Conservation (phyloP, 2,797 vertebrate species). For the Apogon hyalosoma region DNA sequence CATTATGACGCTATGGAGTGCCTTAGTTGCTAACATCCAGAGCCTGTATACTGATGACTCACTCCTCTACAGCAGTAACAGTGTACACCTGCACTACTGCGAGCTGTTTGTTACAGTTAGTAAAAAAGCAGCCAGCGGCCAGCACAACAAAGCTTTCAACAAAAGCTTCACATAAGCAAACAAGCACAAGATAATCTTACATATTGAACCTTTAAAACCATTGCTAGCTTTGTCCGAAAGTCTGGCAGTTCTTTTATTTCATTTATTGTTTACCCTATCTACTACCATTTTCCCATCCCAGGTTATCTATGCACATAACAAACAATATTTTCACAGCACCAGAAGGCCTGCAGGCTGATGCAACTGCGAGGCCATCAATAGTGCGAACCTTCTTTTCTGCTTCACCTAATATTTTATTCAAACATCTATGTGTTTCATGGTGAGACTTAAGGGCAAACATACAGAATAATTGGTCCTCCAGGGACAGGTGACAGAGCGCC, state of each 20-base stretch:
- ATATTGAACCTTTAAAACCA: no score
- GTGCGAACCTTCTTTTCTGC: slow-evolving; percentile 25
- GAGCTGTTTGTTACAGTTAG: no score
- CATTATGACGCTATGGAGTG: no score
- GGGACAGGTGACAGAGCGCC: slow-evolving; percentile 59
- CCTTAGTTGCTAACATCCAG: no score
- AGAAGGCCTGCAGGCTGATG: slow-evolving; percentile 33
- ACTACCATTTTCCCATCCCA: background rate
- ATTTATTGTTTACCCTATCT: slow-evolving; percentile 14
- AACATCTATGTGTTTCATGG: slow-evolving; percentile 57
- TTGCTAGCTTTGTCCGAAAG: background rate
- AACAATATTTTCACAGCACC: slow-evolving; percentile 2
- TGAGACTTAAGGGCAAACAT: slow-evolving; percentile 72
- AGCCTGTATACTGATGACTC: no score
- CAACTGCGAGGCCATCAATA: slow-evolving; percentile 44
- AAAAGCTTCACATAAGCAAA: no score
- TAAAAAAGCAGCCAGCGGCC: no score
- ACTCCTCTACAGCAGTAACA: no score
- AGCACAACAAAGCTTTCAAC: no score
- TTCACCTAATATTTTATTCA: slow-evolving; percentile 61
- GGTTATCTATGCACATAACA: slow-evolving; percentile 22
- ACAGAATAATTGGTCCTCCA: slow-evolving; percentile 79
- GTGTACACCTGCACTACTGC: no score
- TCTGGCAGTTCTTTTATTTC: slow-evolving; percentile 7
- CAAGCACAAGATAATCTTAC: no score